Evolutionary conservation across 1,140 invertebrate genomes (phyloP).

Genomic region (Choristoneura fumiferana): DNA sequence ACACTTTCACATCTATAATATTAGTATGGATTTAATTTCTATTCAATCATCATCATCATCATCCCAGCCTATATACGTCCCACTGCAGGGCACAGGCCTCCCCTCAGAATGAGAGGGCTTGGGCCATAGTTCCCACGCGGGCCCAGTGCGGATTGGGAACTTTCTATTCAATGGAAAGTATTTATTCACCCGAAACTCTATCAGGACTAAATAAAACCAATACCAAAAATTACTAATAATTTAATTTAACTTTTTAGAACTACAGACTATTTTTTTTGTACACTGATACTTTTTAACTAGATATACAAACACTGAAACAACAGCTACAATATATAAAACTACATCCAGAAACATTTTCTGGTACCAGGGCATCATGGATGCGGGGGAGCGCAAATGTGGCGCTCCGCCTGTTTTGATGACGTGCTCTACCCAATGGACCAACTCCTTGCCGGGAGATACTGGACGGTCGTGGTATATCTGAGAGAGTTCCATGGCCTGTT

Average conservation of each 20-base stretch:
- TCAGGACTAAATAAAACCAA: too few species aligned
- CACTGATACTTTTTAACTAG: neutral
- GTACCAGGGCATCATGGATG: constrained; percentile 65
- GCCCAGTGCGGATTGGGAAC: too few species aligned
- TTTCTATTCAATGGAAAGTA: too few species aligned
- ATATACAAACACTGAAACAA: neutral
- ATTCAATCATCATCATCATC: too few species aligned
- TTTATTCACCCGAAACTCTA: too few species aligned
- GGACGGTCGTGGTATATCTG: constrained; percentile 21
- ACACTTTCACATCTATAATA: too few species aligned
- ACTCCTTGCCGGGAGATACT: constrained; percentile 5
- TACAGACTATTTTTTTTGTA: neutral
- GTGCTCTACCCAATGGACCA: constrained; percentile 18
- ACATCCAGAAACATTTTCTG: constrained; percentile 33
- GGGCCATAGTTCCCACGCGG: too few species aligned
- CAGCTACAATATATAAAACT: neutral
- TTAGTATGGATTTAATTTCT: too few species aligned
- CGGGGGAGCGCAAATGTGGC: constrained; percentile 62
- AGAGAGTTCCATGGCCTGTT: constrained; percentile 4
- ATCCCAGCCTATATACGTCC: too few species aligned
- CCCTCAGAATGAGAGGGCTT: too few species aligned
- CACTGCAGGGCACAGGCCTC: too few species aligned
- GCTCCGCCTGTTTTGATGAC: constrained; percentile 46
- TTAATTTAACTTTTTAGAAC: neutral
- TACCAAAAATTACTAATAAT: too few species aligned